Percentiles rank a stretch among this genome's conserved stretches.
Conservation (phyloP, 2,113 vertebrate genomes). For the Prionailurus bengalensis region DNA sequence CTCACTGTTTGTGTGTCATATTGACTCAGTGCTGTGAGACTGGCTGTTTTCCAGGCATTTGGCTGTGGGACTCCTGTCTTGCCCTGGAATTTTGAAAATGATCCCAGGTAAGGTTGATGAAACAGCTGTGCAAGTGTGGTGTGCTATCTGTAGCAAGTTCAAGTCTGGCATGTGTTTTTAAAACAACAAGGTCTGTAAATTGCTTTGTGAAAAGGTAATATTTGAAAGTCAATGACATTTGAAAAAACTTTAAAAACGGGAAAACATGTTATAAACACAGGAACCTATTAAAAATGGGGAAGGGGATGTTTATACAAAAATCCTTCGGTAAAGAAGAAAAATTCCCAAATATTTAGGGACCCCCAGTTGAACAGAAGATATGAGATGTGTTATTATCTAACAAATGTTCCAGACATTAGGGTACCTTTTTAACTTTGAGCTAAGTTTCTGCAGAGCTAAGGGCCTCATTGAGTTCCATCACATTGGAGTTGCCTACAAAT, state of each 20-base stretch:
- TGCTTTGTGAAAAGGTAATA: conserved; percentile 55
- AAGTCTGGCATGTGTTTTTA: conserved; percentile 77
- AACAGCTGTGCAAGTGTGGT: conserved; percentile 41
- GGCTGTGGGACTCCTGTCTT: conserved; percentile 65
- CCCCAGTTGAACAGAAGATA: not conserved
- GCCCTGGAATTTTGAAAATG: conserved; percentile 69
- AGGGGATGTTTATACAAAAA: not conserved
- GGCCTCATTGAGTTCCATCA: not conserved
- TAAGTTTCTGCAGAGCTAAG: not conserved
- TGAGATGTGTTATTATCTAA: not conserved
- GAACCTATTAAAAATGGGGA: not conserved
- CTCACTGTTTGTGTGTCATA: conserved; percentile 23
- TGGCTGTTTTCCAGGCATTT: conserved; percentile 45
- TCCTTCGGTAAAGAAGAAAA: not conserved
- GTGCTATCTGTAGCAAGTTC: conserved; percentile 67
- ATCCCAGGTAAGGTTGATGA: conserved; percentile 67
- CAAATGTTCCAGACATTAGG: not conserved
- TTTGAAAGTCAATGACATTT: conserved; percentile 61
- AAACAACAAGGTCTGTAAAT: conserved; percentile 55
- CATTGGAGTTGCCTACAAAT: not conserved
- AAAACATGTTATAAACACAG: conserved; percentile 20
- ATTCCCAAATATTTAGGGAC: not conserved
- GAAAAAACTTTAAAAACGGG: conserved; percentile 44
- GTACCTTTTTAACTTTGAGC: conserved; percentile 16
- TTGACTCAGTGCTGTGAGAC: conserved; percentile 74